These are phyloP conservation scores for Cottus gobio DNA, from an alignment of 2,113 vertebrate genomes.

Conservation along the genomic window DNA sequence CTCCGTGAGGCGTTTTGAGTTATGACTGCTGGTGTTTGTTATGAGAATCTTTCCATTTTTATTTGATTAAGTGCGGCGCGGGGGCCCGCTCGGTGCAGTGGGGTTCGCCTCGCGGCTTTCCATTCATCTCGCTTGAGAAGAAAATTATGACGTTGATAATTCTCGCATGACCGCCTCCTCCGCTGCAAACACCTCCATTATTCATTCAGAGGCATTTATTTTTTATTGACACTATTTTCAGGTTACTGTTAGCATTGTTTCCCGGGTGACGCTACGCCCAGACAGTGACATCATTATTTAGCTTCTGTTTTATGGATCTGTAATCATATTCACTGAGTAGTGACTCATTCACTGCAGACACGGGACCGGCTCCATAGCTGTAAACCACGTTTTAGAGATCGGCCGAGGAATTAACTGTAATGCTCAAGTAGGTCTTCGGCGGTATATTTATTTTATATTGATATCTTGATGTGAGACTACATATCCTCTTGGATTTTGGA, in stretches of 20 bases:
- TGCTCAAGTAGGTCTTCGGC: background rate
- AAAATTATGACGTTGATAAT: conserved; percentile 71
- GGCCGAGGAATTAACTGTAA: background rate
- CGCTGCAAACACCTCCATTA: conserved; percentile 65
- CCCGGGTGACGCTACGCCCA: conserved; percentile 36
- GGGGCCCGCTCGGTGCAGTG: conserved; percentile 25
- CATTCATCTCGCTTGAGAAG: conserved; percentile 62
- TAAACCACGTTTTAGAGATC: background rate
- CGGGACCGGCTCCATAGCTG: background rate
- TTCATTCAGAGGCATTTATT: conserved; percentile 72
- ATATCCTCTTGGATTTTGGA: too few relatives aligned
- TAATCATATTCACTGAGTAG: conserved; percentile 47
- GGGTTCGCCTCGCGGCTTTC: conserved; percentile 38
- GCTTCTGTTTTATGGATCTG: conserved; percentile 32
- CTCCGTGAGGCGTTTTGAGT: conserved; percentile 53
- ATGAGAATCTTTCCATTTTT: conserved; percentile 63
- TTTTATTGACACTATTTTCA: conserved; percentile 70
- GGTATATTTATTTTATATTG: too few relatives aligned
- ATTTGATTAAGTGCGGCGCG: conserved; percentile 66
- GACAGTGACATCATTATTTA: conserved; percentile 62
- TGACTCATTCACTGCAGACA: conserved; percentile 36
- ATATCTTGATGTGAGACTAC: too few relatives aligned
- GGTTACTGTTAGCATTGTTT: conserved; percentile 53
- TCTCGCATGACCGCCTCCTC: conserved; percentile 47
- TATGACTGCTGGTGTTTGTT: conserved; percentile 57